Evolutionary conservation across 2,113 vertebrate species (phyloP).

Genomic region (Desmodus rotundus): DNA sequence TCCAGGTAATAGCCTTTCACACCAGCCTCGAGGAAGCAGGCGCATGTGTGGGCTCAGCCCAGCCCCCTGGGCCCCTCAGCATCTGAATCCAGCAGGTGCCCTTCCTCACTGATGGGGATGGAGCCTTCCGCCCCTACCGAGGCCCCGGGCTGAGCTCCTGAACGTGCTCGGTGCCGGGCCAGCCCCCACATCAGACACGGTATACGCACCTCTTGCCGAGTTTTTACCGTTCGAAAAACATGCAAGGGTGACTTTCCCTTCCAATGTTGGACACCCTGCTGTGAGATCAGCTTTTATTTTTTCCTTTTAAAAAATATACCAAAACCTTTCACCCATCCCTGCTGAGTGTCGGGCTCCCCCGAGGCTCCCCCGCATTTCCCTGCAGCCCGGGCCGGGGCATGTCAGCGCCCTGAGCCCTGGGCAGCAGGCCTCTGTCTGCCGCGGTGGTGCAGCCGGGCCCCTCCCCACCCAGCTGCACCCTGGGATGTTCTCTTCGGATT

Average conservation of each 20-base stretch:
- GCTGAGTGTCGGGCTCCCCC: not conserved
- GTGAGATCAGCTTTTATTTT: not conserved
- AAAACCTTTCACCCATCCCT: not conserved
- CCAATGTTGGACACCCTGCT: not conserved
- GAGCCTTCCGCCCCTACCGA: not conserved
- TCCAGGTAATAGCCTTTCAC: not conserved
- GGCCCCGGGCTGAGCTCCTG: not conserved
- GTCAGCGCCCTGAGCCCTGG: rapidly evolving
- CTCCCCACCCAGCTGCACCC: not conserved
- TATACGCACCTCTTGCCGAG: not conserved
- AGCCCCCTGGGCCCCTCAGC: not conserved
- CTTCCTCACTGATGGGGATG: not conserved
- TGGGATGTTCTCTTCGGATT: not conserved
- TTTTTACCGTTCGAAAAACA: not conserved
- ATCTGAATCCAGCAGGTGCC: not conserved
- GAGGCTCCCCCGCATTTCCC: not conserved
- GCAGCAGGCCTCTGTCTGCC: not conserved
- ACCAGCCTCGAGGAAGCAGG: not conserved
- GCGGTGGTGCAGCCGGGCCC: not conserved
- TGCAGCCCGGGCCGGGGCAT: not conserved
- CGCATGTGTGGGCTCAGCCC: rapidly evolving
- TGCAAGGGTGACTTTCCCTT: not conserved
- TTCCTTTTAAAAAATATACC: not conserved
- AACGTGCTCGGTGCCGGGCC: not conserved
- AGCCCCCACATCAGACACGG: not conserved